phyloP scores from a whole-genome alignment of 2,888 invertebrate species.

The Saturnia japonica region DNA sequence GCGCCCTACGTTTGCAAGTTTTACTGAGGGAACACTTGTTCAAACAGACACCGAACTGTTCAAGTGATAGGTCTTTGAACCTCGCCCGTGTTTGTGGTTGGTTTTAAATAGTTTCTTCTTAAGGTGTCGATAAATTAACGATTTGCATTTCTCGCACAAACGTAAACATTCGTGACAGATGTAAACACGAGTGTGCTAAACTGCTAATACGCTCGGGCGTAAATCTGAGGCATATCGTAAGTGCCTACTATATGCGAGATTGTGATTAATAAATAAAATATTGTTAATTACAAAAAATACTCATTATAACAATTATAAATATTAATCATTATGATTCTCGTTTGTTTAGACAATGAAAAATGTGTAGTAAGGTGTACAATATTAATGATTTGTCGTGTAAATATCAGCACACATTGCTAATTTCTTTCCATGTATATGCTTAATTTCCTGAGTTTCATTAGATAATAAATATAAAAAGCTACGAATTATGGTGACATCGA shows the following conservation, averaged over 20 bases:
- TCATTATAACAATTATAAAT: background rate
- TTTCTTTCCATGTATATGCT: background rate
- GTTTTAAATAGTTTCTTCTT: conserved; percentile 74
- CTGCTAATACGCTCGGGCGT: conserved; percentile 57
- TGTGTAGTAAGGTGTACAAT: background rate
- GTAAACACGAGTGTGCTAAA: conserved; percentile 65
- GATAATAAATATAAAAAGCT: background rate
- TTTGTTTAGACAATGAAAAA: background rate
- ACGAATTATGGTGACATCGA: background rate
- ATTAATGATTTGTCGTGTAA: background rate
- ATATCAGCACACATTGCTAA: background rate
- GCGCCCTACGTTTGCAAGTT: conserved; percentile 59
- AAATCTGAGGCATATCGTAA: conserved; percentile 41
- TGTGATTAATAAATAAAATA: conserved; percentile 1
- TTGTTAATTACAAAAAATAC: background rate
- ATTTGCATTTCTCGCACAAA: conserved; percentile 72
- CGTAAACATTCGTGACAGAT: conserved; percentile 69
- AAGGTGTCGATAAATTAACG: conserved; percentile 78
- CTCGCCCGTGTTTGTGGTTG: conserved; percentile 69
- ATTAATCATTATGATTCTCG: background rate
- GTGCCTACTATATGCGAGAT: conserved; percentile 10
- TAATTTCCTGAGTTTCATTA: background rate
- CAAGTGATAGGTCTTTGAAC: conserved; percentile 79
- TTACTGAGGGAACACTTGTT: conserved; percentile 66
- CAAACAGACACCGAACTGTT: conserved; percentile 70